A percentile compares a stretch with the other conserved stretches of the same genome.
phyloP scores from a whole-genome alignment of 2,888 invertebrate genomes.

The Cinara cedri region DNA sequence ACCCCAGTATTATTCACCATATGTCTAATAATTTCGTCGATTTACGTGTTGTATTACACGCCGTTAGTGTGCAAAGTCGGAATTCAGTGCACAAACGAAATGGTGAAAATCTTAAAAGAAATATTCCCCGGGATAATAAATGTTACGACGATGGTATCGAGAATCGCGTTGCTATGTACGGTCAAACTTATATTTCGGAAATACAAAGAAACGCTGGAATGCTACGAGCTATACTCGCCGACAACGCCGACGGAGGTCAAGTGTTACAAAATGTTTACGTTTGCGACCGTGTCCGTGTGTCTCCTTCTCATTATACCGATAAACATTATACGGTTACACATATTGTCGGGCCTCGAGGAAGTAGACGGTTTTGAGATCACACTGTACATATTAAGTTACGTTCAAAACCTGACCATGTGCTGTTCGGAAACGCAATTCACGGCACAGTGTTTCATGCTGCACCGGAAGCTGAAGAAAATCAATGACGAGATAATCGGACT shows the following conservation, averaged over 20 bases:
- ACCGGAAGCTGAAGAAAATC: constrained; percentile 25
- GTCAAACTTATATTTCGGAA: background rate
- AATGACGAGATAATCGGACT: constrained; percentile 38
- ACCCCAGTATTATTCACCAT: background rate
- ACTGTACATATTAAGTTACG: constrained; percentile 12
- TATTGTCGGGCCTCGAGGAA: background rate
- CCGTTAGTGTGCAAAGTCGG: background rate
- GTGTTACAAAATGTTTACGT: background rate
- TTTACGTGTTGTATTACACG: background rate
- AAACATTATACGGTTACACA: background rate
- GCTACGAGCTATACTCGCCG: constrained; percentile 28
- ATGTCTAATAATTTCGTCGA: background rate
- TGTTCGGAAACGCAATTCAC: constrained; percentile 53
- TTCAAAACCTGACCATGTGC: constrained; percentile 53
- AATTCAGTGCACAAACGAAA: background rate
- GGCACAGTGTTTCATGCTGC: constrained; percentile 23
- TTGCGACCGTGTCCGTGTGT: constrained; percentile 3
- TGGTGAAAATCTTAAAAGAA: background rate
- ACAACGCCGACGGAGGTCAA: background rate
- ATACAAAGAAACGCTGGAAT: background rate
- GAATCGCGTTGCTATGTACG: background rate
- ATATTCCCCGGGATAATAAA: background rate
- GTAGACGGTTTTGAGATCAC: background rate
- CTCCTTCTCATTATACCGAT: constrained; percentile 5
- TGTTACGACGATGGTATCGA: background rate